Conservation (phyloP, 2,113 vertebrate genomes). For the Passerina amoena region DNA sequence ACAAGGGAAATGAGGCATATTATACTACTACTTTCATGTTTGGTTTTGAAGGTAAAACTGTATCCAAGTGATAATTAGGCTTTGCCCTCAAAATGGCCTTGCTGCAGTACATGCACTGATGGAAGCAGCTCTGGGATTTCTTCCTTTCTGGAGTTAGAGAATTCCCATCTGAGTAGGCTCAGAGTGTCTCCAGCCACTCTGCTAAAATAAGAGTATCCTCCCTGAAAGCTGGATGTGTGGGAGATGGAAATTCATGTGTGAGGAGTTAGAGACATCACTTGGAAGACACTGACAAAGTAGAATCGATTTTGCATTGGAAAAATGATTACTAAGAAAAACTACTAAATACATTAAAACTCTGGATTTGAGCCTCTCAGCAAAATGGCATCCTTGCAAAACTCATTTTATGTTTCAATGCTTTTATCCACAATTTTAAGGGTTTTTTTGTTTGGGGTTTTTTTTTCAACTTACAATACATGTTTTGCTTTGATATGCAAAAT, state of each 20-base stretch:
- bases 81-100: constrained; percentile 71
- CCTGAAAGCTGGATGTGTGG: neutral
- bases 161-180: neutral
- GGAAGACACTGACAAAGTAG: neutral
- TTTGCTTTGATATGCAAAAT: neutral
- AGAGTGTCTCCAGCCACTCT: neutral
- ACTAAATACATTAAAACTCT: neutral
- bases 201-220: neutral
- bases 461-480: neutral
- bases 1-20: constrained; percentile 52
- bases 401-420: neutral
- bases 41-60: constrained; percentile 65
- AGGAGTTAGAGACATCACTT: neutral
- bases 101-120: constrained; percentile 17
- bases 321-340: neutral
- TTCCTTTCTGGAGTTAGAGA: neutral
- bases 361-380: neutral
- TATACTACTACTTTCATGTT: constrained; percentile 63
- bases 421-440: neutral
- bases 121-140: neutral
- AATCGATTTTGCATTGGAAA: neutral
- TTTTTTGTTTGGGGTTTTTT: no score
- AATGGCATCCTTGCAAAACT: neutral
- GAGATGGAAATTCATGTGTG: neutral
- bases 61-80: constrained; percentile 74